Base-by-base conservation (phyloP, 2,888 invertebrate species). In the Penaeus monodon region DNA sequence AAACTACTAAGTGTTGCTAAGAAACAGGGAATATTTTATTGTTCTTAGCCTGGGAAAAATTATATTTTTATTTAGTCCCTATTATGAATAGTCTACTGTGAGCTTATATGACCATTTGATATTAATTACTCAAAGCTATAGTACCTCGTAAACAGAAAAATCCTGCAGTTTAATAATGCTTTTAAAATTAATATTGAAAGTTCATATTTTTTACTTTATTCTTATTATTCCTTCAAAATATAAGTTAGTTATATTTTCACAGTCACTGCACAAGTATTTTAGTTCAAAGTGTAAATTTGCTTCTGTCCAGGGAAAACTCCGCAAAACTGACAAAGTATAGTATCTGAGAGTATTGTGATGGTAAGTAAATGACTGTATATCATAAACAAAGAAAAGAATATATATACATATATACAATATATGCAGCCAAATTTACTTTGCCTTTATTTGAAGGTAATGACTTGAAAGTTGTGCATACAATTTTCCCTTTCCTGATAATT, bases 211-310 rank as follows among this genome's bases (percentile, higher is more conserved):
- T 63, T 27, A 49, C 22, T 82, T 27, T 29, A 73, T 4, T 63
- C 81, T 27, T 77, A 77, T 24, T 76, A 77, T 82, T 66, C 81
- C 44, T 44, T 29, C 63, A 57, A 29, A 57, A 73, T 82, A 29
- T 70, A 73, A 24, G 68, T 64, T 81, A 64, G 70, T 65, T 65
- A 80, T 80, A 83, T 84, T 78, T 78, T 70, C 68, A 33, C 66
- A 82, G 78, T 82, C 86, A 82, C 81, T 82, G 86, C 86, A 86
- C 86, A 86, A 87, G 82, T 83, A 85, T 66, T 73, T 74, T 79
- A 87, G 78, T 80, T 70, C 77, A 83, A 79, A 83, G 64, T 83
- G 44, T 79, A 73, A 68, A 44, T 77, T 78, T 83, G 79, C 70
- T 83, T 87, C 73, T 63, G 68, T 79, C 79, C 79, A 83, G 83